Conservation (phyloP, 2,113 vertebrate genomes). For the Archocentrus centrarchus region DNA sequence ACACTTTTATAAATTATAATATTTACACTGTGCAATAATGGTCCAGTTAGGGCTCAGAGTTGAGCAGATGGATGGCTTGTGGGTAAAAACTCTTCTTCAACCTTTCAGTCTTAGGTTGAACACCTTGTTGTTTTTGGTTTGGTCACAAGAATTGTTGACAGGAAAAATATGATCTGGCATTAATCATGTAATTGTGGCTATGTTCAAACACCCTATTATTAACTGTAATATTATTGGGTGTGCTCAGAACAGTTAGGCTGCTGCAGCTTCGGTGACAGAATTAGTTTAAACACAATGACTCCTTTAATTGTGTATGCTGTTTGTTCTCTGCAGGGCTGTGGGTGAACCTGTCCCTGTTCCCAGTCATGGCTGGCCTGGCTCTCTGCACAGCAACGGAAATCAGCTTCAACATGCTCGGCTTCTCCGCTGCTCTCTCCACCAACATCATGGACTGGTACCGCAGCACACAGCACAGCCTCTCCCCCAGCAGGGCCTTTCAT, state of each 20-base stretch:
- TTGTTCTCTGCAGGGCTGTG: slow-evolving; percentile 84
- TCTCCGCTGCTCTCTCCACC: slow-evolving; percentile 94
- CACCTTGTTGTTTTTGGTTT: neutral
- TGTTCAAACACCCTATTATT: neutral
- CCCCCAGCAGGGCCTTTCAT: neutral
- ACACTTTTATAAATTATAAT: no score
- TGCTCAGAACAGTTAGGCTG: neutral
- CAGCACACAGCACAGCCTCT: neutral
- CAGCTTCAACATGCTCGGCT: slow-evolving; percentile 95
- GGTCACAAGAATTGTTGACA: neutral
- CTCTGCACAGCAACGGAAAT: slow-evolving; percentile 93
- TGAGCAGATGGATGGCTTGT: no score
- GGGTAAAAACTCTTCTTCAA: no score
- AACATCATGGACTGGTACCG: slow-evolving; percentile 98
- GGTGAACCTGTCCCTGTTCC: slow-evolving; percentile 93
- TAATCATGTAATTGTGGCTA: neutral
- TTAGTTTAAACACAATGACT: neutral
- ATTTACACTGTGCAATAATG: no score
- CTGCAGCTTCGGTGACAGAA: neutral
- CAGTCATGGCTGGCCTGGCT: slow-evolving; percentile 92
- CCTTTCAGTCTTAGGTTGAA: no score
- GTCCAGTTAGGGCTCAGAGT: no score
- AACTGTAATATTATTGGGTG: neutral
- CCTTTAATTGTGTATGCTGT: neutral
- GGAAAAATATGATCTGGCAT: neutral